Conservation (phyloP, 2,113 vertebrate species). For the Mola mola region DNA sequence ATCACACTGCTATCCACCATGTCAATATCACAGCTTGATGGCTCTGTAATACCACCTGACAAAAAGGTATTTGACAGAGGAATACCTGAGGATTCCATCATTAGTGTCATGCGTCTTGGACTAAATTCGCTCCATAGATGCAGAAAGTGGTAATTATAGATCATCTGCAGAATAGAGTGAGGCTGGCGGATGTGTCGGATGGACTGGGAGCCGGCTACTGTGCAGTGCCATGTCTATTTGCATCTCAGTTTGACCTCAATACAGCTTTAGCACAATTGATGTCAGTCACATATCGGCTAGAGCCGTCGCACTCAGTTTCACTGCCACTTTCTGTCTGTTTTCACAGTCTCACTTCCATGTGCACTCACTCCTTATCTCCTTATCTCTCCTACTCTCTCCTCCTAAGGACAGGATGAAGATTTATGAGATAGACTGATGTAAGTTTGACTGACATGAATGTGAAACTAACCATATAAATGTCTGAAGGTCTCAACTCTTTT, state of each 20-base stretch:
- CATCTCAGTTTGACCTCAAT: conserved; percentile 17
- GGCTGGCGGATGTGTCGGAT: conserved; percentile 11
- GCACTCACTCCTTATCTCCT: not conserved
- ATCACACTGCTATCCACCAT: not conserved
- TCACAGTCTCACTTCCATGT: conserved; percentile 1
- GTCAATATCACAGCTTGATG: conserved; percentile 1
- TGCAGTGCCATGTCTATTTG: conserved; percentile 39
- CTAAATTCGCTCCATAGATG: conserved; percentile 13
- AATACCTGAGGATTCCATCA: conserved; percentile 11
- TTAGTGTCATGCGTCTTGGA: not conserved
- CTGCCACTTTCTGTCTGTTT: conserved; percentile 9
- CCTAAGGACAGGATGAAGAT: not conserved
- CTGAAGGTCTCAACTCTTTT: not conserved
- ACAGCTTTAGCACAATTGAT: conserved; percentile 26
- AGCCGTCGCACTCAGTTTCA: conserved; percentile 21
- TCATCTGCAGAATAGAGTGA: conserved; percentile 24
- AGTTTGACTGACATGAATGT: not conserved
- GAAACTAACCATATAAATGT: not conserved
- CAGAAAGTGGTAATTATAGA: conserved; percentile 37
- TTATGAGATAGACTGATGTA: conserved; percentile 2
- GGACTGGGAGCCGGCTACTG: conserved; percentile 38
- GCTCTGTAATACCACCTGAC: conserved; percentile 5
- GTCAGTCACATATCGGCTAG: conserved; percentile 36
- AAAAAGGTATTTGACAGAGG: conserved; percentile 26
- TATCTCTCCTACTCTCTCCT: not conserved